A percentile compares a stretch with the other conserved stretches of the same genome.
These are phyloP conservation scores for Spilogale gracilis DNA, from an alignment of 2,113 vertebrate genomes.

Conservation along the genomic window DNA sequence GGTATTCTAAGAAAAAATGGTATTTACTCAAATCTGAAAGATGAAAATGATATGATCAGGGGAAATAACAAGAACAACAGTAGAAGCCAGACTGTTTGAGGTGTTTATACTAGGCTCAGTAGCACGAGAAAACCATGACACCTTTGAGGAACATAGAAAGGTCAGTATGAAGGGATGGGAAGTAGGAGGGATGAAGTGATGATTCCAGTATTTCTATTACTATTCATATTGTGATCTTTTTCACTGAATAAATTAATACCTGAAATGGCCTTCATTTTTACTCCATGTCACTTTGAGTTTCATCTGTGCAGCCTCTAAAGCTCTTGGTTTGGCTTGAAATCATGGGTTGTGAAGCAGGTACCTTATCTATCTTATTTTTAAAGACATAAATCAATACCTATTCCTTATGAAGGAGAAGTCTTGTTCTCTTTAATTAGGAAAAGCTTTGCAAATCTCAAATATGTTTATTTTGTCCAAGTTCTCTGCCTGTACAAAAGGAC, in stretches of 20 bases:
- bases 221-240: neutral
- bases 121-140: neutral
- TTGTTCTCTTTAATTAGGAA: slow-evolving; percentile 13
- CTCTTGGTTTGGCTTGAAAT: neutral
- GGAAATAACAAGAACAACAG: too few relatives aligned
- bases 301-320: neutral
- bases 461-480: slow-evolving; percentile 26
- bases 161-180: neutral
- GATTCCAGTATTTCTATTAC: neutral
- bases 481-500: neutral
- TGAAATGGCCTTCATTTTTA: neutral
- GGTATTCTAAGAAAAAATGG: neutral
- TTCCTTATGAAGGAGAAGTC: neutral
- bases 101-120: neutral
- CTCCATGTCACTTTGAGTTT: neutral
- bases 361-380: neutral
- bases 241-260: neutral
- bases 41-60: neutral
- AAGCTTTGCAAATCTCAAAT: neutral
- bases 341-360: neutral
- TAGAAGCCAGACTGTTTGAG: neutral
- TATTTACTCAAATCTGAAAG: neutral
- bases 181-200: neutral
- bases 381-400: neutral
- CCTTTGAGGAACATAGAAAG: neutral